Percentiles rank a stretch among this genome's conserved stretches.
Evolutionary conservation across 2,797 vertebrate genomes (phyloP).

Genomic region (Huso huso): DNA sequence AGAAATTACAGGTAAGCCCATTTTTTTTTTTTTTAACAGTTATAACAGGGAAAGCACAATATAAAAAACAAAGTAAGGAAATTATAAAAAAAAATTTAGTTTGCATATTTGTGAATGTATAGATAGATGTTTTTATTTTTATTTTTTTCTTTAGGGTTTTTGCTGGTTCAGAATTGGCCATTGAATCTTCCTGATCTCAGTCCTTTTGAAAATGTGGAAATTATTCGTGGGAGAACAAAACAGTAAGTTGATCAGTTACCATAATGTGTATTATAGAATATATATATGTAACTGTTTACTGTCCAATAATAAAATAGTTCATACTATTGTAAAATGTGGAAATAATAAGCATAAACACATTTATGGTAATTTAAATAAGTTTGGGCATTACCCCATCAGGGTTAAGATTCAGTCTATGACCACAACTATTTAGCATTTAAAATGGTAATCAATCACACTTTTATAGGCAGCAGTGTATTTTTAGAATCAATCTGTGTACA

Average conservation of each 20-base stretch:
- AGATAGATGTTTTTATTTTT: conserved; percentile 14
- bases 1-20: conserved; percentile 83
- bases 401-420: no score
- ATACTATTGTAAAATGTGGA: background rate
- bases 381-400: background rate
- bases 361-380: background rate
- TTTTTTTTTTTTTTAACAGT: no score
- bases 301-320: no score
- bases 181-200: conserved; percentile 69
- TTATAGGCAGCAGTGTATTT: no score
- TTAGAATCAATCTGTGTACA: no score
- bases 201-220: conserved; percentile 88
- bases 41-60: background rate
- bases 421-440: no score
- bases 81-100: background rate
- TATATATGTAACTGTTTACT: no score
- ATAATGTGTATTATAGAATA: no score
- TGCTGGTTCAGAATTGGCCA: conserved; percentile 86
- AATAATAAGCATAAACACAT: background rate
- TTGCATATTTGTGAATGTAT: conserved; percentile 8
- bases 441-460: no score
- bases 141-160: conserved; percentile 61
- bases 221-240: conserved; percentile 82
- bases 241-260: conserved; percentile 57
- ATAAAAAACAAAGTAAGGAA: background rate